Evolutionary conservation across 2,113 vertebrate species (phyloP), one percentile per base, ranked within the genome.

Genomic region (Pontoporia blainvillei): DNA sequence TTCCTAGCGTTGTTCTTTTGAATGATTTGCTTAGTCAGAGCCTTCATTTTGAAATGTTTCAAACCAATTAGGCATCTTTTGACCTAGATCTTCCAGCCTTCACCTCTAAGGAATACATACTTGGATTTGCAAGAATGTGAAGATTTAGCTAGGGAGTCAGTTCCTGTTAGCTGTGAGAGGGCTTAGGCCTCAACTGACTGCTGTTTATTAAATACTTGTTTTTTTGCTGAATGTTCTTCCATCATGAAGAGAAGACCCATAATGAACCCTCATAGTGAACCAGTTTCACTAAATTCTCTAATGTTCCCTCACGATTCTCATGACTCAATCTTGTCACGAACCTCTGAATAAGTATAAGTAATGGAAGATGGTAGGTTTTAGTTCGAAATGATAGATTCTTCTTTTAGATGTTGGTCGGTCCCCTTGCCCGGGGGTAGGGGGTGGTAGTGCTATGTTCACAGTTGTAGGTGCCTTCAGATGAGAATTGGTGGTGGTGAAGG

Each of bases 21-120:
- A 93, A 23, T 62, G 88, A 61, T 69, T 84, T 86, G 39, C 20
- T 64, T 92, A 36, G 29, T 82, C 46, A 85, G 39, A 59, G 59
- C 29, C 27, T 93, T 96, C 18, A 82, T 86, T 94, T 66, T 95
- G 78, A 89, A 97, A 57, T 87, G 36, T 75, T 91, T 87, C 52
- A 95, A 87, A 66, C 52, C 17, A 57, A 3, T 82, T 89, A 34
- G 73, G 18, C 31, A 82, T 96, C 73, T 94, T 90, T 90, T 71
- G 54, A 83, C 46, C 27, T 61, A 64, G 49, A 61, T 66, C 67
- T 87, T 89, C 13, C 39, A 31, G 49, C n/a, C 21, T 81, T 94
- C 11, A 83, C 49, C 25, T 85, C 73, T 59, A 41, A 67, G 87
- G 46, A 92, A 66, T 69, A 66, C 6, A 8, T 82, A 79, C 46